Base-by-base conservation (phyloP, 1,140 invertebrate genomes). In the Lepidurus apus region DNA sequence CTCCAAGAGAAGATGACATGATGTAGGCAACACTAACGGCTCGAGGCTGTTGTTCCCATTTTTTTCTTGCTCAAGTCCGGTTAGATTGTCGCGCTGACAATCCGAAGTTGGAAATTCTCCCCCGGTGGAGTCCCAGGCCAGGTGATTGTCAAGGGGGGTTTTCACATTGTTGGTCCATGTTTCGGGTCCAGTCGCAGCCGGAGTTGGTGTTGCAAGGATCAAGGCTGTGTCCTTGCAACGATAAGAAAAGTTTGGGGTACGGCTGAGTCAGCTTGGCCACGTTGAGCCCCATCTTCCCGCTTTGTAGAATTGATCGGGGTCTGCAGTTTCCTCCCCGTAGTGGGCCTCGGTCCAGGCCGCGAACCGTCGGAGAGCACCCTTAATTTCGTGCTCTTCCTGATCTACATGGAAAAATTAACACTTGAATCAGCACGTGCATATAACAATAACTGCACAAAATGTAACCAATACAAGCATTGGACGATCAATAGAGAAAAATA, bases 231-330 rank as follows among this genome's bases (percentile, higher is more conserved):
- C 53, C 53, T 21, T 17, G 53, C 53, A 65, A 65, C 53, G 53
- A 9, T 7, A 65, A 65, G 73, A 73, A 9, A 74, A 9, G 77
- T 13, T n/a, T 26, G 17, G 26, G 34, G 77, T 42, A 17, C 44
- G 43, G 77, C 77, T n/a, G 77, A 78, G 77, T 78, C 77, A 78
- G 77, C 77, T 78, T 74, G 77, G 77, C 77, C 77, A 78, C 43
- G 53, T 74, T 2, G 77, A 78, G 77, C 77, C 77, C 77, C 77
- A 78, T 26, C 77, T 13, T 9, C 53, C 53, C 53, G 53, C 53
- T 65, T 65, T 65, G 53, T 65, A 65, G 53, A 65, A 65, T 65
- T 65, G 53, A 17, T 65, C 53, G 53, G 53, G 53, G 53, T 65
- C 53, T 17, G 53, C 53, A 65, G 53, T 65, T 65, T 65, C 53